Evolutionary conservation across 1,140 invertebrate genomes (phyloP).

Genomic region (Bombus waltoni): DNA sequence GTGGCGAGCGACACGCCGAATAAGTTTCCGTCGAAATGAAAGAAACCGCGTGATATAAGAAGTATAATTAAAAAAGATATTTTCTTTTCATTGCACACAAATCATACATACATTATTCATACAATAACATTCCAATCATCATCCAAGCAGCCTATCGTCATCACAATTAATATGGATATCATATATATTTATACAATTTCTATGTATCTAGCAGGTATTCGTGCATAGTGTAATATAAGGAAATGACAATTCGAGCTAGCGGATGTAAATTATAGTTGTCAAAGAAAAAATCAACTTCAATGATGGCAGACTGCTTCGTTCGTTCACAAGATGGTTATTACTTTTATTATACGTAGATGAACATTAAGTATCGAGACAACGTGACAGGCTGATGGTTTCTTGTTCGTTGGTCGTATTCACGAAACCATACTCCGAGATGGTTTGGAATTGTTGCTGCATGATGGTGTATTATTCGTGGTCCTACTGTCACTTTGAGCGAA

Average conservation of each 20-base stretch:
- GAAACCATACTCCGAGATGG: constrained; percentile 81
- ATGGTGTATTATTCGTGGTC: constrained; percentile 41
- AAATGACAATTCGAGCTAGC: rapidly evolving
- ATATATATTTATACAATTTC: neutral
- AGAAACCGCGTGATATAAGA: constrained; percentile 37
- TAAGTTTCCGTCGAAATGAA: constrained; percentile 20
- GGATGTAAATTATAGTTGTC: neutral
- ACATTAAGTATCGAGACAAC: neutral
- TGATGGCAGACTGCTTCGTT: constrained; percentile 12
- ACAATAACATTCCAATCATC: constrained; percentile 26
- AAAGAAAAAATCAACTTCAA: neutral
- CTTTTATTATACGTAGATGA: neutral
- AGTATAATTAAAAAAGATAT: constrained; percentile 43
- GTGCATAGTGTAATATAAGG: neutral
- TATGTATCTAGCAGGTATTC: neutral
- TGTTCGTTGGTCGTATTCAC: constrained; percentile 71
- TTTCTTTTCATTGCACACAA: constrained; percentile 60
- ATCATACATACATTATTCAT: constrained; percentile 56
- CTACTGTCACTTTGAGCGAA: constrained; percentile 86
- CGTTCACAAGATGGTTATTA: too few relatives aligned
- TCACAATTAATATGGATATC: neutral
- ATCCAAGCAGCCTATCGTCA: constrained; percentile 20
- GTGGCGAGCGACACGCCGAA: neutral
- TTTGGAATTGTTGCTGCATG: constrained; percentile 65
- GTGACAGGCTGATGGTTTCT: neutral